Base-by-base conservation (phyloP, 2,797 vertebrate species). In the Epinephelus malabaricus region DNA sequence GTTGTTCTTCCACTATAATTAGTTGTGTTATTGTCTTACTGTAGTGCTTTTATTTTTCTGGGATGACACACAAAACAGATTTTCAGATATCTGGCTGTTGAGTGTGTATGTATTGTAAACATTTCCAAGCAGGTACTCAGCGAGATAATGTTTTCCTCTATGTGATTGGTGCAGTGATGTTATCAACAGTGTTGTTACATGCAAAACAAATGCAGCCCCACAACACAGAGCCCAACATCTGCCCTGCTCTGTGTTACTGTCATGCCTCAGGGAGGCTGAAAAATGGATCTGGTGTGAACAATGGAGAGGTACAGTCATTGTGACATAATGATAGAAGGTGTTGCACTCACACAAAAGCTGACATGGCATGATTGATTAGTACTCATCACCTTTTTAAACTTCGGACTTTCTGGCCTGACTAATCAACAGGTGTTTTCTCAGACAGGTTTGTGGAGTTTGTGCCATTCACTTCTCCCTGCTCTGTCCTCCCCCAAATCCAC, bases 191-290 rank as follows among this genome's bases (percentile, higher is more conserved):
- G 67, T 65, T 76, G 65, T 64, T 54, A 12, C 30, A 60, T 63
- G 38, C 15, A 78, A 68, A 75, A 49, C 53, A 60, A 75, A 82
- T 8, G 25, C 0, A n/a, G 50, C 27, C 58, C 43, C 1, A 11
- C 67, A 40, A 43, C 19, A 47, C 56, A 67, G 43, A 84, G 46
- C n/a, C 38, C 61, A 84, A 14, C 84, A 83, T 69, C 78, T 81
- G 78, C 72, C 19, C 11, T 46, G 46, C 30, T 30, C 56, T 79
- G 49, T 77, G 45, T 54, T 38, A 21, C 30, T 69, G 65, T 87
- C 56, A 74, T 27, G 75, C 51, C 56, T 79, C 70, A 66, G 53
- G 55, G 67, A 84, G 47, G 19, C 51, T 73, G 70, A 19, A 76
- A 38, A 59, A 46, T 59, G 45, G 55, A 73, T 73, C 58, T 68